phyloP scores from a whole-genome alignment of 2,888 invertebrate genomes.

The Lasioglossum villosulum region DNA sequence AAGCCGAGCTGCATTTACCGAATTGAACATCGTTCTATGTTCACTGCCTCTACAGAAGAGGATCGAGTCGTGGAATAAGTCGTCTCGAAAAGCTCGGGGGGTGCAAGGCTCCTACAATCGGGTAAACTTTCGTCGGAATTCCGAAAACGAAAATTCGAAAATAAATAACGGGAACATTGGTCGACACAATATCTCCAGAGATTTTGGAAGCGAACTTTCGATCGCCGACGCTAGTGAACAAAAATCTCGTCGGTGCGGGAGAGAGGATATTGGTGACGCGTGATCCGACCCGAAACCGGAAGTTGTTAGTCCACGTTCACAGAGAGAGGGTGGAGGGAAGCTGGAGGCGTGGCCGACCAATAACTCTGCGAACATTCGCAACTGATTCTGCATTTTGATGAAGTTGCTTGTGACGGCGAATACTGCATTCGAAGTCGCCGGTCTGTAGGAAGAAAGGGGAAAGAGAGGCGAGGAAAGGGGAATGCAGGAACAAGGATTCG shows the following conservation, averaged over 20 bases:
- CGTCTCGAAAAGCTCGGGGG: background rate
- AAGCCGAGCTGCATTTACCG: background rate
- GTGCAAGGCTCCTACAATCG: background rate
- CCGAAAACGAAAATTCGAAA: background rate
- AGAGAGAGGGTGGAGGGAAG: background rate
- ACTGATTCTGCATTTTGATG: constrained; percentile 67
- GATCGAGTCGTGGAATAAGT: background rate
- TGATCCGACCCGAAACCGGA: constrained; percentile 34
- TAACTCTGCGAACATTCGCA: constrained; percentile 59
- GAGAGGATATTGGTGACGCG: constrained; percentile 7
- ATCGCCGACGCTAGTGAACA: constrained; percentile 15
- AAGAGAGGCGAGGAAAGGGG: constrained; percentile 15
- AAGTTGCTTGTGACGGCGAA: constrained; percentile 46
- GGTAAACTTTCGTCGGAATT: background rate
- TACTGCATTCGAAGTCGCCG: constrained; percentile 40
- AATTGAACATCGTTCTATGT: background rate
- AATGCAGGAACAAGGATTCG: constrained; percentile 41
- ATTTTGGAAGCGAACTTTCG: background rate
- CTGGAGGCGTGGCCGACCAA: constrained; percentile 12
- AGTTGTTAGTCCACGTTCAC: constrained; percentile 46
- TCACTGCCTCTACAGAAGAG: background rate
- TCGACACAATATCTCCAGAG: too few relatives aligned
- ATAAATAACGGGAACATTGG: background rate
- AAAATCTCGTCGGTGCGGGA: background rate
- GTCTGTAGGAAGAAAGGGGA: constrained; percentile 21